Base-by-base conservation (phyloP, 2,888 invertebrate genomes). In the Acanthoscelides obtectus region DNA sequence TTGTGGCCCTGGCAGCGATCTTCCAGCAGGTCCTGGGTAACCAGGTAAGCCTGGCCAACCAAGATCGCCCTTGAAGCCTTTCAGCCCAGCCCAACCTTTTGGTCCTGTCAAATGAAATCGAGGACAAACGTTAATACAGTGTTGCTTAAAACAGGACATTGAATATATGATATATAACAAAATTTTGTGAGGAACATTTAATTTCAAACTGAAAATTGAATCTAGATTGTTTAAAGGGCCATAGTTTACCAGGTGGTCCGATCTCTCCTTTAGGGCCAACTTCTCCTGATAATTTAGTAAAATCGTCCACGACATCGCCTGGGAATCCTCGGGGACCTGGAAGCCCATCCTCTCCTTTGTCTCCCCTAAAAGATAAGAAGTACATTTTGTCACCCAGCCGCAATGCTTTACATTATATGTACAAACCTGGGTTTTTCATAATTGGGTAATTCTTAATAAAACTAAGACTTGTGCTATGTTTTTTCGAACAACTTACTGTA, bases 41-140 rank as follows among this genome's bases (percentile, higher is more conserved):
- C 94, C 93, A 1, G 84, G 86, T 20, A 84, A 83, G 67, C 90
- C 90, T 20, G 79, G 74, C 71, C 78, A 81, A 22, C 93, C 93
- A 67, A 77, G 80, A 22, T 80, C 83, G 12, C 93, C 93, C 80
- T 86, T 88, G 21, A 79, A 80, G 19, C 93, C 93, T 81, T 87
- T 88, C 0, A 83, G 82, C 5, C 91, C 80, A 22, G 17, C 25
- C n/a, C 65, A 64, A 8, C 79, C 91, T 79, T 81, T 79, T 20
- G 75, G 77, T 70, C 90, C 91, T 84, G 71, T 6, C n/a, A n/a
- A n/a, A n/a, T n/a, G n/a, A n/a, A n/a, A n/a, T n/a, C n/a, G n/a
- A n/a, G n/a, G n/a, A n/a, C n/a, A n/a, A n/a, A n/a, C n/a, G n/a
- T n/a, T n/a, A n/a, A n/a, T n/a, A n/a, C n/a, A n/a, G n/a, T n/a